Base-by-base conservation (phyloP, 2,888 invertebrate species). In the Gymnoscelis rufifasciata region DNA sequence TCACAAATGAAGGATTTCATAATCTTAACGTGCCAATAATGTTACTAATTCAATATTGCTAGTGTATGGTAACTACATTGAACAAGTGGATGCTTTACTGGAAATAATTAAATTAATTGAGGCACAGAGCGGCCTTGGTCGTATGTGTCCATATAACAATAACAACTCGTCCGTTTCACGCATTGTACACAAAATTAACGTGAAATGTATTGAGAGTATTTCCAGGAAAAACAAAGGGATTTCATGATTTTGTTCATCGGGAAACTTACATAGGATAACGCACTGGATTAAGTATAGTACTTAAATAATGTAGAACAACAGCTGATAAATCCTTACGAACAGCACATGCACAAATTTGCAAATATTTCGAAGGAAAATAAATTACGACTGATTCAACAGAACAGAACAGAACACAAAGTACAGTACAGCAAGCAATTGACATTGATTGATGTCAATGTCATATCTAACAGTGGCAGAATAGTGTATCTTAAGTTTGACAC, bases 381-480 rank as follows among this genome's bases (percentile, higher is more conserved):
- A 71, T 72, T 78, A 72, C 79, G 80, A 71, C 79, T 78, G 71
- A 78, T 70, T 78, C 76, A 74, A 63, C 64, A 59, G 27, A 51
- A 23, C 7, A 11, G 27, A 28, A 35, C 24, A 43, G 6, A 28
- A 14, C n/a, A 15, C 6, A 19, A 13, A 38, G 19, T 31, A 15
- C 8, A 33, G 31, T 8, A n/a, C 6, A n/a, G 7, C 5, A 8
- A n/a, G 31, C n/a, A n/a, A n/a, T n/a, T n/a, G n/a, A n/a, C n/a
- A n/a, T n/a, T n/a, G n/a, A n/a, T n/a, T n/a, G n/a, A n/a, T n/a
- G n/a, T n/a, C n/a, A n/a, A n/a, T n/a, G n/a, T n/a, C n/a, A n/a
- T n/a, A n/a, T n/a, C n/a, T n/a, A n/a, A n/a, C n/a, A n/a, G n/a
- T n/a, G n/a, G n/a, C n/a, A n/a, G n/a, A n/a, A n/a, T n/a, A n/a